Base-by-base conservation (phyloP, 1,140 invertebrate species). In the Drosophila asahinai region DNA sequence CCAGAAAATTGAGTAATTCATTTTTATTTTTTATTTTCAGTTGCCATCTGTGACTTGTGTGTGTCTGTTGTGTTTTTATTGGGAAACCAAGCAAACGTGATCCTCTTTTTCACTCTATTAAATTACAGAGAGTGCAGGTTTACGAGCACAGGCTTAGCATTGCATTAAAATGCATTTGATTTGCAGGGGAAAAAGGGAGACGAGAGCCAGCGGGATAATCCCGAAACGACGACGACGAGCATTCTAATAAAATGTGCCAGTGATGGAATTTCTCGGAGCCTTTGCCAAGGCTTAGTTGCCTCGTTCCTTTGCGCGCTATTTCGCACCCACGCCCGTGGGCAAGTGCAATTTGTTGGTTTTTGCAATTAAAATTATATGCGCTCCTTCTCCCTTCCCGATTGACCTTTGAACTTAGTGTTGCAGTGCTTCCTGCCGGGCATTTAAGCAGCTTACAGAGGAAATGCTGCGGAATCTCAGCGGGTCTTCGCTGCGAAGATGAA, bases 331-430 rank as follows among this genome's bases (percentile, higher is more conserved):
- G 66, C 36, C 45, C 27, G 19, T 22, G 11, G 47, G 27, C 45
- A 30, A 73, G 71, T 72, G 67, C 70, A 73, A 72, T 73, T 73
- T 73, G 70, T 72, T 73, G 67, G 70, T 33, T 36, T 71, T 60
- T 60, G 70, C 52, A 73, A 73, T 73, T 73, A 73, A 73, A 61
- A 73, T 61, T 72, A 52, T 51, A 72, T 73, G 67, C 65, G 22
- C 22, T 25, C 22, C 22, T 25, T 3, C 22, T 25, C 22, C 22
- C 22, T 25, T 25, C 0, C 22, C 22, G 22, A 25, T 25, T 25
- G 67, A 73, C 65, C 70, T 59, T 55, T 73, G 70, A 73, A 73
- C 70, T 73, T 71, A 51, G 54, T 36, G n/a, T 43, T 17, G 63
- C 27, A 22, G 42, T n/a, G 30, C 15, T 45, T 62, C 22, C 38